Evolutionary conservation across 2,113 vertebrate species (phyloP), one percentile per base, ranked within the genome.

Genomic region (human): DNA sequence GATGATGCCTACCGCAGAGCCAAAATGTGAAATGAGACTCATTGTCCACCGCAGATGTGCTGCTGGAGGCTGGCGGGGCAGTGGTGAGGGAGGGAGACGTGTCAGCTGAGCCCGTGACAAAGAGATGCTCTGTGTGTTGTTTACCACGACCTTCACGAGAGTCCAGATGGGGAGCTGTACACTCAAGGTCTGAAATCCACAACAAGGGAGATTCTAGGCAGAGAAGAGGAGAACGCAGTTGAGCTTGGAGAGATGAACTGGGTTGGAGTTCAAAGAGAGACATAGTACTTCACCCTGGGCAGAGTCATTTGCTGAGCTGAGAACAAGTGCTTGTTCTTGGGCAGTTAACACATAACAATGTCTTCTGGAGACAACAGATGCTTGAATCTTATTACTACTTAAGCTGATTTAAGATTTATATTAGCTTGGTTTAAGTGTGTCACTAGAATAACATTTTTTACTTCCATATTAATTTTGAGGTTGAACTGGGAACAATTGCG

Each of bases 11-110:
- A 23, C 27, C 20, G 52, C 0, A 0, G 48, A 89, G 73, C 66
- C 94, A 90, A 93, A 82, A 89, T 72, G 73, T 90, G 93, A 95
- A 82, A 89, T 83, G 82, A 93, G 66, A 82, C 23, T 61, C 82
- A 89, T 78, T 97, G 98, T 97, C 80, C 75, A 30, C 70, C 35
- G 35, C 97, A 98, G 95, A 97, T 98, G 96, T 91, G 93, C 84
- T 14, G 73, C 72, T 35, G 5, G 66, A 72, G 93, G 10, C 72
- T 64, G 61, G 48, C 14, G 1, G 73, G 75, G 48, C 27, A 13
- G 5, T 11, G 27, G 52, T 25, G 22, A 5, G 17, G 22, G 40
- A 66, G 70, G 50, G 40, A 48, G 38, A 30, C 23, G 30, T 30
- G 6, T 66, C 88, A 40, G 84, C 73, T 25, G 81, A 75, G 59